Evolutionary conservation across 2,113 vertebrate genomes (phyloP).

Genomic region (Rousettus leschenaultii): DNA sequence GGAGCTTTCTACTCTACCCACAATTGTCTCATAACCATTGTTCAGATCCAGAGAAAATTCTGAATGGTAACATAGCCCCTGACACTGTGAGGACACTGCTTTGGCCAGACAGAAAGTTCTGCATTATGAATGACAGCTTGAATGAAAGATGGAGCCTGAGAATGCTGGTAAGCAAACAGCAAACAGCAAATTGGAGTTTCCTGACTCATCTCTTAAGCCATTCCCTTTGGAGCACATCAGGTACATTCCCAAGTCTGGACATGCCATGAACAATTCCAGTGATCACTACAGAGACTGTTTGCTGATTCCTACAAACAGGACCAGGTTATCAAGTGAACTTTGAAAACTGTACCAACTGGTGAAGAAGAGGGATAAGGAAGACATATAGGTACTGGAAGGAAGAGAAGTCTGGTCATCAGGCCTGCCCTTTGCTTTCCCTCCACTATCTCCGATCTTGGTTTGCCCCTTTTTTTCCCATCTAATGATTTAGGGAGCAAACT

Average conservation of each 20-base stretch:
- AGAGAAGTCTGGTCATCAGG: background rate
- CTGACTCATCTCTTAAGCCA: background rate
- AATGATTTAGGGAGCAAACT: background rate
- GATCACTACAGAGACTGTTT: background rate
- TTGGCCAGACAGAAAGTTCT: background rate
- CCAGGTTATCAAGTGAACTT: background rate
- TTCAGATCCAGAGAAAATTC: conserved; percentile 28
- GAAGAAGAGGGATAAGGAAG: background rate
- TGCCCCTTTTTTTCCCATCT: background rate
- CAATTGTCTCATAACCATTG: background rate
- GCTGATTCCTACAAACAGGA: background rate
- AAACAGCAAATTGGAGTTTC: background rate
- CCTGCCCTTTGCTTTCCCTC: background rate
- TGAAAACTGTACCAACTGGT: background rate
- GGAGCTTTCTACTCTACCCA: background rate
- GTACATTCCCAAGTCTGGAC: background rate
- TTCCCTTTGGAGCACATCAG: background rate
- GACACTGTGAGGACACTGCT: background rate
- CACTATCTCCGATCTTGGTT: background rate
- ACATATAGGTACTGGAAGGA: background rate
- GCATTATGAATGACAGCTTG: background rate
- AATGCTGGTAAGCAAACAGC: background rate
- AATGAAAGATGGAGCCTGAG: background rate
- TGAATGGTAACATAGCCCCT: conserved; percentile 17
- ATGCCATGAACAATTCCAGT: background rate